These are phyloP conservation scores for Ptychadena robeensis DNA, from an alignment of 2,797 vertebrate species.

Conservation along the genomic window DNA sequence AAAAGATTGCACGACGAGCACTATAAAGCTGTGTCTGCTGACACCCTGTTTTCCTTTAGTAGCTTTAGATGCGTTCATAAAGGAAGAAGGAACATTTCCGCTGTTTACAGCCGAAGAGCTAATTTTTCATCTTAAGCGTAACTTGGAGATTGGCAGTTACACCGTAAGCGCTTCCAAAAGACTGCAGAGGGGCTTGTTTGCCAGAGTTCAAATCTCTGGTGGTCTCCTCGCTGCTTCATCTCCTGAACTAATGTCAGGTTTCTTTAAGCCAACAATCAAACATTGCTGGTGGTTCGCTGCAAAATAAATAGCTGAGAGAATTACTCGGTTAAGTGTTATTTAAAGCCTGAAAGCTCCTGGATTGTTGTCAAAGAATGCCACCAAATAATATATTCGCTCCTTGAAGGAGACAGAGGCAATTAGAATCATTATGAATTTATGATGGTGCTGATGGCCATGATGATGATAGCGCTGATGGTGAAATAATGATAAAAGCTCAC, in stretches of 20 bases:
- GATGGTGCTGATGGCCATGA: slow-evolving; percentile 50
- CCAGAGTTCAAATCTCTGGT: slow-evolving; percentile 57
- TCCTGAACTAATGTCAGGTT: slow-evolving; percentile 60
- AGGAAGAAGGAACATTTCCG: not conserved
- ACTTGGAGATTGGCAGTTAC: slow-evolving; percentile 52
- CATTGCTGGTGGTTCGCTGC: slow-evolving; percentile 35
- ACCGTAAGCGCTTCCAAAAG: slow-evolving; percentile 53
- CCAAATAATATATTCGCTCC: slow-evolving; percentile 59
- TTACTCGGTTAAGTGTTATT: slow-evolving; percentile 57
- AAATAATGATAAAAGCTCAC: slow-evolving; percentile 54
- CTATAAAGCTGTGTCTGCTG: not conserved
- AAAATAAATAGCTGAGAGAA: slow-evolving; percentile 62
- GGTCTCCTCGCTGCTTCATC: slow-evolving; percentile 55
- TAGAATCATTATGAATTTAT: slow-evolving; percentile 59
- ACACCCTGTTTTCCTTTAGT: not conserved
- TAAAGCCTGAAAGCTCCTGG: slow-evolving; percentile 60
- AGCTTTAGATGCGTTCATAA: not conserved
- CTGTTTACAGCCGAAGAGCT: slow-evolving; percentile 33
- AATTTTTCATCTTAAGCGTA: slow-evolving; percentile 49
- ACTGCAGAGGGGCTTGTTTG: slow-evolving; percentile 51
- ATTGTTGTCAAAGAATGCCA: slow-evolving; percentile 60
- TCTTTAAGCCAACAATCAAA: slow-evolving; percentile 55
- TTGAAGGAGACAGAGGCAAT: slow-evolving; percentile 58
- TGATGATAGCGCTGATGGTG: slow-evolving; percentile 50
- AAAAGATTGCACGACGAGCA: not conserved